phyloP scores from a whole-genome alignment of 2,888 invertebrate species.

The Nycteola revayana region DNA sequence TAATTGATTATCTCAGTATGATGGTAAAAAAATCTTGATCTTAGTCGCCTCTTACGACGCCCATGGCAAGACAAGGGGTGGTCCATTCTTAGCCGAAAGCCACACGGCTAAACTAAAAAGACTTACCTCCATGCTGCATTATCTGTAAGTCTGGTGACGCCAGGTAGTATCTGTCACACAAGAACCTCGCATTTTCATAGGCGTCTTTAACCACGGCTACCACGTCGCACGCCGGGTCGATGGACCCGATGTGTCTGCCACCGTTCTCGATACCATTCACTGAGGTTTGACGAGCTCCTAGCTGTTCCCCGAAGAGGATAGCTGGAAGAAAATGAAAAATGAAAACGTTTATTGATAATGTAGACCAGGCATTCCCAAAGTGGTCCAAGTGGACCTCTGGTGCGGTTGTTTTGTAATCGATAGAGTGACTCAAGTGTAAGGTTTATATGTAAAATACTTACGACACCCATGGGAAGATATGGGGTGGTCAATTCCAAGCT shows the following conservation, averaged over 20 bases:
- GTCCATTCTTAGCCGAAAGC: too few relatives aligned
- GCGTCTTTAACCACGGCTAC: slow-evolving; percentile 95
- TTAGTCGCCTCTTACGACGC: too few relatives aligned
- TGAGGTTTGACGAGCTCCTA: slow-evolving; percentile 59
- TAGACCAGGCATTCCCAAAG: too few relatives aligned
- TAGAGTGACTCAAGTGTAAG: too few relatives aligned
- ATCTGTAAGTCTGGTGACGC: slow-evolving; percentile 94
- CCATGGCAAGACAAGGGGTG: background rate
- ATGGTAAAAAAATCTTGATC: background rate
- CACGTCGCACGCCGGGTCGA: slow-evolving; percentile 97
- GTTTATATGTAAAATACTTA: too few relatives aligned
- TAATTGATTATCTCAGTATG: too few relatives aligned
- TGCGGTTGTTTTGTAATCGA: too few relatives aligned
- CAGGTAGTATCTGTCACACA: slow-evolving; percentile 99
- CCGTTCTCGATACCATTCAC: slow-evolving; percentile 75
- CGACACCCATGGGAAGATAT: too few relatives aligned
- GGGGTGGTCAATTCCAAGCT: too few relatives aligned
- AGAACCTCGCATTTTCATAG: slow-evolving; percentile 97
- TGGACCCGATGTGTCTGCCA: slow-evolving; percentile 95
- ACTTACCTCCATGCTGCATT: slow-evolving; percentile 88
- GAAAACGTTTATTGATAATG: too few relatives aligned
- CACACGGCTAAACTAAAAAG: background rate
- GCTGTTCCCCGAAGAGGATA: slow-evolving; percentile 88
- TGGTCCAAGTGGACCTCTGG: too few relatives aligned
- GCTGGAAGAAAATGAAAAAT: slow-evolving; percentile 81